Evolutionary conservation across 1,140 invertebrate species (phyloP).

Genomic region (Elymnias hypermnestra): DNA sequence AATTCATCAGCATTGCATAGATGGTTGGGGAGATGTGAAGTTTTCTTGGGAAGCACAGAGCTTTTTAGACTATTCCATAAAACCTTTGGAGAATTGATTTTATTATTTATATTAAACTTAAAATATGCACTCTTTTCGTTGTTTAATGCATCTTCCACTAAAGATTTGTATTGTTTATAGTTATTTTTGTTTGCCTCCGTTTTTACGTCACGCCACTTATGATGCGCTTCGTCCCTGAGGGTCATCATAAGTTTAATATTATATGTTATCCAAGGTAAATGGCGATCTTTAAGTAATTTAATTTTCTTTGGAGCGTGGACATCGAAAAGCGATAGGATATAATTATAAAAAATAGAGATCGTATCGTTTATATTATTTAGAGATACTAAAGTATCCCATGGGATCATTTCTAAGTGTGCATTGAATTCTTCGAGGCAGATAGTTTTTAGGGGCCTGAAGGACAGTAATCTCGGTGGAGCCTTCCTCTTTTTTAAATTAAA

Average conservation of each 20-base stretch:
- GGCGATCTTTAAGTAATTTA: not conserved
- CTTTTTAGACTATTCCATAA: not conserved
- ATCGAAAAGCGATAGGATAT: not conserved
- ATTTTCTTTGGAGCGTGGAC: not conserved
- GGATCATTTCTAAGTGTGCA: too few relatives aligned
- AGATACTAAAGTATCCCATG: too few relatives aligned
- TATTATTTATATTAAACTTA: not conserved
- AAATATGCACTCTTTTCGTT: not conserved
- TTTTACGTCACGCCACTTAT: not conserved
- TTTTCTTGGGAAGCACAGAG: too few relatives aligned
- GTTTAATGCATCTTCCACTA: not conserved
- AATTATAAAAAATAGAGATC: not conserved
- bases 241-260: not conserved
- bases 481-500: too few relatives aligned
- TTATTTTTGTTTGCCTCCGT: not conserved
- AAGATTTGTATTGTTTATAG: not conserved
- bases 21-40: too few relatives aligned
- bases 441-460: too few relatives aligned
- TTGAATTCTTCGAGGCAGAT: too few relatives aligned
- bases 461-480: too few relatives aligned
- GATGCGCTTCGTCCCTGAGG: not conserved
- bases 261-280: too few relatives aligned
- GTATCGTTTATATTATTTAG: too few relatives aligned
- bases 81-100: not conserved
- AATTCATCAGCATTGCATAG: too few relatives aligned